These are phyloP conservation scores for Peucedramus taeniatus DNA, from an alignment of 2,113 vertebrate species.

Conservation along the genomic window DNA sequence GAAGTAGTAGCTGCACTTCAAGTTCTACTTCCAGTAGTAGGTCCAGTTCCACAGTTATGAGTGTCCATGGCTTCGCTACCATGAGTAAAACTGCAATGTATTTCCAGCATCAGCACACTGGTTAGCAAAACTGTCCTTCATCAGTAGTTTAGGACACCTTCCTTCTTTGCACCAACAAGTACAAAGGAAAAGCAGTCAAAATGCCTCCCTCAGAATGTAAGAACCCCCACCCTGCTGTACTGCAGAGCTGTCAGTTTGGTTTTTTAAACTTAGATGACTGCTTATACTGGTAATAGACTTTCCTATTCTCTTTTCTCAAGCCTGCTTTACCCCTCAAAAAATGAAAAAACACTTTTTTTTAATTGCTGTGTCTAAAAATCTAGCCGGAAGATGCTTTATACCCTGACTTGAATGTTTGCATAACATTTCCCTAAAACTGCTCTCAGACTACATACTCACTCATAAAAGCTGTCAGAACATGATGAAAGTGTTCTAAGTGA, in stretches of 20 bases:
- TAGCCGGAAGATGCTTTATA: neutral
- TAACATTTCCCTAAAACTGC: neutral
- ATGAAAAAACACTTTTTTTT: too few species aligned
- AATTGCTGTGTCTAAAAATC: neutral
- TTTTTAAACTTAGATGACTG: neutral
- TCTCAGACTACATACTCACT: neutral
- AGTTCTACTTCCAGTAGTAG: neutral
- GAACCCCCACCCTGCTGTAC: neutral
- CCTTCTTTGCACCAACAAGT: neutral
- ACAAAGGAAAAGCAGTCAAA: neutral
- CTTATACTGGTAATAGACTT: neutral
- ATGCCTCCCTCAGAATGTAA: neutral
- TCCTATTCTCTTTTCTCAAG: neutral
- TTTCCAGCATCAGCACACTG: neutral
- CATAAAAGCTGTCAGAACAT: neutral
- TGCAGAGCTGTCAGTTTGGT: neutral
- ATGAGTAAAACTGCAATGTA: fast-evolving
- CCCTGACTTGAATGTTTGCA: neutral
- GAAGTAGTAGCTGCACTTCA: neutral
- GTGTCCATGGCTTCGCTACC: fast-evolving
- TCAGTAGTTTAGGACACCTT: neutral
- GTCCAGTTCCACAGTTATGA: fast-evolving
- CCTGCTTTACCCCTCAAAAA: fast-evolving
- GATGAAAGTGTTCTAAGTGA: neutral
- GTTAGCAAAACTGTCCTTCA: neutral